A percentile compares a stretch with the other conserved stretches of the same genome.
Conservation (phyloP, 2,113 vertebrate genomes). For the Malurus cyaneus region DNA sequence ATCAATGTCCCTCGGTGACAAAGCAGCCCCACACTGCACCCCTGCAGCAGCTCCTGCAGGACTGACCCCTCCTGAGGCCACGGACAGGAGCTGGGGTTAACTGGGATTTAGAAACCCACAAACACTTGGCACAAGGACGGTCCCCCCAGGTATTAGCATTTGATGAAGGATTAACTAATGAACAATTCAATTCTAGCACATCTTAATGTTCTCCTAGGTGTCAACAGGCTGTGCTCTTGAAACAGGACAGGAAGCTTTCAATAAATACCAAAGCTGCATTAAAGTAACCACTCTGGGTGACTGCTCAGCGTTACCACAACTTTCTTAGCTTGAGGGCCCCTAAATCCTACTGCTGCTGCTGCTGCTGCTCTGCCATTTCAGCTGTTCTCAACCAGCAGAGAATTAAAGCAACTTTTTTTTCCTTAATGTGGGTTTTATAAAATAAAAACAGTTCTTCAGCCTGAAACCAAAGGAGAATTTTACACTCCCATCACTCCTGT, state of each 20-base stretch:
- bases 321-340: background rate
- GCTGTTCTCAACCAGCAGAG: background rate
- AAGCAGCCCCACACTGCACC: background rate
- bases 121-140: background rate
- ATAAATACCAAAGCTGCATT: slow-evolving; percentile 13
- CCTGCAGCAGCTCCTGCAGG: background rate
- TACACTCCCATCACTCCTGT: background rate
- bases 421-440: slow-evolving; percentile 27
- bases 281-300: background rate
- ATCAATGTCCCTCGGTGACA: fast-evolving
- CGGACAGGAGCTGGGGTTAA: background rate
- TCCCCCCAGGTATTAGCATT: background rate
- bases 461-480: slow-evolving; percentile 7
- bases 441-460: slow-evolving; percentile 24
- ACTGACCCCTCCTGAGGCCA: background rate
- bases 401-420: background rate
- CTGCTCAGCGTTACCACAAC: background rate
- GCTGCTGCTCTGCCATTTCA: slow-evolving; percentile 29
- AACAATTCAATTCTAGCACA: background rate
- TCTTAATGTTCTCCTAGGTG: background rate
- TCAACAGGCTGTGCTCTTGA: background rate
- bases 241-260: slow-evolving; percentile 13
- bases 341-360: background rate
- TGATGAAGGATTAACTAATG: background rate
- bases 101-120: background rate